These are phyloP conservation scores for Schizothorax lantsangensis DNA, from an alignment of 2,797 vertebrate genomes.

Conservation along the genomic window DNA sequence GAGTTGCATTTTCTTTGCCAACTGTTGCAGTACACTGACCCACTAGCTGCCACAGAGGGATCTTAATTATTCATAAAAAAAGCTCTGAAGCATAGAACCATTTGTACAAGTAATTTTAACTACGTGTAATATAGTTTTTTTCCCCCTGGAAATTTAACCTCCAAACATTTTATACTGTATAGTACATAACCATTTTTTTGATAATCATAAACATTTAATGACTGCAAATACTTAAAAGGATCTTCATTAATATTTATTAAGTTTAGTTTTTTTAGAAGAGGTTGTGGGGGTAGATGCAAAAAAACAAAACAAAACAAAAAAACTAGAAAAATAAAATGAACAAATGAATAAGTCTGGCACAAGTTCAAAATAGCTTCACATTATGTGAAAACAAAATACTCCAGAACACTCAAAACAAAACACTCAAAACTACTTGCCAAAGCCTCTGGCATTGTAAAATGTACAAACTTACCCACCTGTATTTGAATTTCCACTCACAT, in stretches of 20 bases:
- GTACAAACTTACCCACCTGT: too few species aligned
- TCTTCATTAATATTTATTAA: background rate
- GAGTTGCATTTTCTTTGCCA: conserved; percentile 9
- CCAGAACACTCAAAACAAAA: background rate
- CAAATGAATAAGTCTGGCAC: background rate
- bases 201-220: background rate
- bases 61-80: background rate
- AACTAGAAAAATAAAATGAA: background rate
- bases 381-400: background rate
- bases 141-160: background rate
- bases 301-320: too few species aligned
- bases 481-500: background rate
- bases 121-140: background rate
- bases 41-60: background rate
- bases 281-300: too few species aligned
- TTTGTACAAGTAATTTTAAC: background rate
- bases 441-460: background rate
- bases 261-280: too few species aligned
- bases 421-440: background rate
- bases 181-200: background rate
- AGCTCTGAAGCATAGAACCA: background rate
- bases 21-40: background rate
- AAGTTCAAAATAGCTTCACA: background rate
- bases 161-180: background rate
- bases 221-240: background rate